Base-by-base conservation (phyloP, 2,888 invertebrate species). In the Urechis unicinctus region DNA sequence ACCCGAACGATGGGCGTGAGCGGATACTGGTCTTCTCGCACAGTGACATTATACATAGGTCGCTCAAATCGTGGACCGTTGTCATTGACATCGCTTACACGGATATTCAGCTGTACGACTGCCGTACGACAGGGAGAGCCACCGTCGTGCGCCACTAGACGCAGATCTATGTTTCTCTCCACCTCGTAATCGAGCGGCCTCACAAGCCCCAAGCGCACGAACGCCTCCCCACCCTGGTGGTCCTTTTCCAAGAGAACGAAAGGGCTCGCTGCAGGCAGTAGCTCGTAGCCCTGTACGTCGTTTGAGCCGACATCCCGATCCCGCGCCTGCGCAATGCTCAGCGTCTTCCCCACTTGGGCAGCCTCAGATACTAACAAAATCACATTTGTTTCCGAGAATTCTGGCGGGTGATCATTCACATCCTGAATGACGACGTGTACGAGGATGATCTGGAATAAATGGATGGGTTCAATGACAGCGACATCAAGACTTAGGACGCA, bases 251-350 rank as follows among this genome's bases (percentile, higher is more conserved):
- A 13, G 9, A 36, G 36, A 17, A 13, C 36, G 17, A 36, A 36
- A 9, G 17, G 36, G 36, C 9, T 13, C 17, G 36, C 9, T 17
- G 9, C 36, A 36, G 36, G 9, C 17, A 9, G 48, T 25, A 61
- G 52, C 22, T 43, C 41, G 52, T 61, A 61, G 21, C 45, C 25
- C 36, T 59, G 59, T 17, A 61, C 47, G 9, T 53, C 51, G 48
- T 53, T 52, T 2, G 42, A 42, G 6, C 53, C 55, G 41, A 57
- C 60, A 52, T 61, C 61, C n/a, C 24, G 48, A 44, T 61, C 61
- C 43, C 56, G 51, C 3, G 61, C 61, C 4, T 46, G 51, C 1
- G 57, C 58, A 42, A 61, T 46, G 17, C 50, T 25, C 46, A 60
- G 53, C 2, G 54, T 56, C 30, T 36, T 26, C 13, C 54, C 55